Base-by-base conservation (phyloP, 2,888 invertebrate species). In the Rugalucina vietnamica region DNA sequence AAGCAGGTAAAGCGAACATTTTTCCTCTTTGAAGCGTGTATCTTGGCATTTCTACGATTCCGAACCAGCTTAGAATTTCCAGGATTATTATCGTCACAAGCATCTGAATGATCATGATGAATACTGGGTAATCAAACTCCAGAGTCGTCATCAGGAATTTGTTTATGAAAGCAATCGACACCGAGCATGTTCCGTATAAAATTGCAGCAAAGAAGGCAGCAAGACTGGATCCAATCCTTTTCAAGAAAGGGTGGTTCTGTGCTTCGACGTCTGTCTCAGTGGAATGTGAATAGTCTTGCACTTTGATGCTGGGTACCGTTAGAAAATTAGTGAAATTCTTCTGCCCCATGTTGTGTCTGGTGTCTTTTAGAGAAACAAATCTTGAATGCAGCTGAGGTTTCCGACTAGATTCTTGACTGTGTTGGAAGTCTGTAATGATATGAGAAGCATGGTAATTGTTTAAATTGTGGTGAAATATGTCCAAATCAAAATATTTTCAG, bases 31-130 rank as follows among this genome's bases (percentile, higher is more conserved):
- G 93, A 10, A 95, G 89, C 29, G 94, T 94, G 88, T 95, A 96
- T 54, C 91, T 90, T 21, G 94, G 94, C 60, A 95, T 89, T 50
- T 92, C 89, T 36, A 95, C 86, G 3, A 94, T 60, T 5, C 84
- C 76, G 5, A 90, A 77, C 27, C 90, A 89, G 85, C 94, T 90
- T 34, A 95, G 86, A 8, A 92, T 65, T 89, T 95, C 95, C 27
- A 96, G 89, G 12, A 94, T 77, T 8, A 93, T 81, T 21, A 95
- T 93, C 0, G 95, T 95, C 76, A 95, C 91, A 0, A 94, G 89
- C 95, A 95, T 95, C 91, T 96, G 96, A 29, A 94, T 91, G 54
- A 95, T 93, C 92, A 96, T 95, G 81, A 96, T 95, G 69, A 95
- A 94, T 57, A 95, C 95, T 3, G 96, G 96, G 88, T 93, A 96